These are phyloP conservation scores for Chloropsis hardwickii DNA, from an alignment of 2,113 vertebrate species.

Conservation along the genomic window DNA sequence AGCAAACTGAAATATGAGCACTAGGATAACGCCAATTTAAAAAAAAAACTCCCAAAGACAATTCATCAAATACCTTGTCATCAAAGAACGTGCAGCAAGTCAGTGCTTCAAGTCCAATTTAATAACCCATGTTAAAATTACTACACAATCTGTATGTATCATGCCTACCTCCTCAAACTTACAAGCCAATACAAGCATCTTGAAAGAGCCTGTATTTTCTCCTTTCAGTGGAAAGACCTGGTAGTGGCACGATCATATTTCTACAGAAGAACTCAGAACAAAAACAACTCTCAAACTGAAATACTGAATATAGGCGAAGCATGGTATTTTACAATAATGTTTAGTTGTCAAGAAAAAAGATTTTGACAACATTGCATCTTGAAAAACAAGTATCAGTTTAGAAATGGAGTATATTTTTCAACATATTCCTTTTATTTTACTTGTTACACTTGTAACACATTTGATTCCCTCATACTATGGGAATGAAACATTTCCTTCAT, in stretches of 20 bases:
- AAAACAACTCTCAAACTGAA: neutral
- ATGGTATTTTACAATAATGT: neutral
- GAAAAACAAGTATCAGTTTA: neutral
- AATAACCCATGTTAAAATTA: neutral
- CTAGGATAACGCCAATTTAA: neutral
- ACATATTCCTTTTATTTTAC: neutral
- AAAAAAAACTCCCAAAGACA: neutral
- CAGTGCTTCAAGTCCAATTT: neutral
- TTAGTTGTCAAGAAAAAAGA: neutral
- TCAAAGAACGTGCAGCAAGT: neutral
- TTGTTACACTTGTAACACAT: neutral
- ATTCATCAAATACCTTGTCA: neutral
- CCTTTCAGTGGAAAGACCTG: neutral
- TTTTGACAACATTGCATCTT: neutral
- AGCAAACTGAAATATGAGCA: neutral
- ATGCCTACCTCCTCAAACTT: neutral
- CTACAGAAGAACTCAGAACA: neutral
- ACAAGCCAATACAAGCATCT: neutral
- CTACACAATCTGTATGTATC: neutral
- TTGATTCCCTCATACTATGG: neutral
- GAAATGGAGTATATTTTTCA: neutral
- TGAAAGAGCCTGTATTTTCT: neutral
- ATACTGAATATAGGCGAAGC: neutral
- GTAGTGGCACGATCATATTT: neutral
- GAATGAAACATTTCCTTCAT: neutral